These are phyloP conservation scores for Mormoops blainvillei DNA, from an alignment of 2,113 vertebrate genomes.

Conservation along the genomic window DNA sequence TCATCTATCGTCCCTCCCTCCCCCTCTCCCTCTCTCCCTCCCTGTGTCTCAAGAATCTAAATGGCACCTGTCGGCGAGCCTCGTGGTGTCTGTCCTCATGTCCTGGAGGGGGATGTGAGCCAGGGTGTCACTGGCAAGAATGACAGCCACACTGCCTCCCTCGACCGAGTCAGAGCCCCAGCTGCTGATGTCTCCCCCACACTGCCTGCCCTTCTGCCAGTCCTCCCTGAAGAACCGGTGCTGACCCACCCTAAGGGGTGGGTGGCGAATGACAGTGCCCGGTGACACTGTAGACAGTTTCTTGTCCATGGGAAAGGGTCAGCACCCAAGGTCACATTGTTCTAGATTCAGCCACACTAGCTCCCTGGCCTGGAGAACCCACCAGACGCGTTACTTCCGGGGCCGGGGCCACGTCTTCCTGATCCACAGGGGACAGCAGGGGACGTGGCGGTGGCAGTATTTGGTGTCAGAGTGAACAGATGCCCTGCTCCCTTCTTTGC, in stretches of 20 bases:
- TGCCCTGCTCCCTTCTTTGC: accelerated
- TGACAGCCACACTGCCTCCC: accelerated
- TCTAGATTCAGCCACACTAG: background rate
- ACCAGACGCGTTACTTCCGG: background rate
- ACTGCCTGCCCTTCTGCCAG: background rate
- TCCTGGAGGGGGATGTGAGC: background rate
- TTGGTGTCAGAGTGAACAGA: background rate
- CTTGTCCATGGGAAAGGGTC: background rate
- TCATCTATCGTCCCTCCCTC: background rate
- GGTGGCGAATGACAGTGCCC: accelerated
- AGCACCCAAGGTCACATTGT: accelerated
- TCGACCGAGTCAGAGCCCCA: background rate
- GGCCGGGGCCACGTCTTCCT: background rate
- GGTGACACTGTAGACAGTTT: accelerated
- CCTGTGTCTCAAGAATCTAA: background rate
- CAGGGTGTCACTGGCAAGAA: background rate
- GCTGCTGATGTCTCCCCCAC: background rate
- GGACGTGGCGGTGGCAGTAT: accelerated
- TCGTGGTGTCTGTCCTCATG: background rate
- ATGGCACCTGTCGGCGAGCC: background rate
- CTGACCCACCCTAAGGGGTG: background rate
- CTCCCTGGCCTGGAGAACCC: accelerated
- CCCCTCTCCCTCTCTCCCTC: background rate
- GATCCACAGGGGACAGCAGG: accelerated
- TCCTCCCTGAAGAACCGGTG: background rate